Conservation (phyloP, 2,888 invertebrate species). For the Diaperis boleti region DNA sequence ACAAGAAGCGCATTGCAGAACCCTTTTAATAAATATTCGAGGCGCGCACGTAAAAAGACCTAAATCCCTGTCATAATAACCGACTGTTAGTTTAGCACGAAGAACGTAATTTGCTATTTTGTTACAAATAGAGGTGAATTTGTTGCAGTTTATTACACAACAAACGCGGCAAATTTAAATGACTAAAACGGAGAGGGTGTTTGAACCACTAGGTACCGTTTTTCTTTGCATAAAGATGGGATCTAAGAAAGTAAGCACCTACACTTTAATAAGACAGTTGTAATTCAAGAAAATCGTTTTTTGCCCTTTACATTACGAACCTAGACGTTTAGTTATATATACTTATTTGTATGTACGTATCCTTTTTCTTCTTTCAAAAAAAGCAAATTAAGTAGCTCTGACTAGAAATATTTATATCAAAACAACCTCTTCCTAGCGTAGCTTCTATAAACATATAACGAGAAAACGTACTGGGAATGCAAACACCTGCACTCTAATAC, state of each 20-base stretch:
- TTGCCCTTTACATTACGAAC: too few species aligned
- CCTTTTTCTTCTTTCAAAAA: too few species aligned
- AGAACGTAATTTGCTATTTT: constrained; percentile 11
- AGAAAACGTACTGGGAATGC: constrained; percentile 21
- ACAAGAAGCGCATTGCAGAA: constrained; percentile 25
- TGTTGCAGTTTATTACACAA: constrained; percentile 23
- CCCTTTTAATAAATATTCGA: constrained; percentile 32
- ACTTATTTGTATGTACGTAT: too few species aligned
- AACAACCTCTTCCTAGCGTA: constrained; percentile 10
- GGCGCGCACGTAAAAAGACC: constrained; percentile 11
- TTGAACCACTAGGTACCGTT: too few species aligned
- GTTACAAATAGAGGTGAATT: constrained; percentile 15
- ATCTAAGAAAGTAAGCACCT: too few species aligned
- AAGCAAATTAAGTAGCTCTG: too few species aligned
- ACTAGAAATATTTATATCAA: too few species aligned
- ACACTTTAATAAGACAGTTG: too few species aligned
- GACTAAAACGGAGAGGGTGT: constrained; percentile 9
- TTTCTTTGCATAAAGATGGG: too few species aligned
- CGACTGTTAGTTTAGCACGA: constrained; percentile 15
- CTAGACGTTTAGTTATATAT: too few species aligned
- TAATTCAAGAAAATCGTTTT: too few species aligned
- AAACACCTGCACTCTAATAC: constrained; percentile 15
- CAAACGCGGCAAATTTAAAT: constrained; percentile 25
- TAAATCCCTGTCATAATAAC: constrained; percentile 23
- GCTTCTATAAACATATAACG: constrained; percentile 10